phyloP scores from a whole-genome alignment of 2,888 invertebrate genomes.

The Pseudanteris insignis region DNA sequence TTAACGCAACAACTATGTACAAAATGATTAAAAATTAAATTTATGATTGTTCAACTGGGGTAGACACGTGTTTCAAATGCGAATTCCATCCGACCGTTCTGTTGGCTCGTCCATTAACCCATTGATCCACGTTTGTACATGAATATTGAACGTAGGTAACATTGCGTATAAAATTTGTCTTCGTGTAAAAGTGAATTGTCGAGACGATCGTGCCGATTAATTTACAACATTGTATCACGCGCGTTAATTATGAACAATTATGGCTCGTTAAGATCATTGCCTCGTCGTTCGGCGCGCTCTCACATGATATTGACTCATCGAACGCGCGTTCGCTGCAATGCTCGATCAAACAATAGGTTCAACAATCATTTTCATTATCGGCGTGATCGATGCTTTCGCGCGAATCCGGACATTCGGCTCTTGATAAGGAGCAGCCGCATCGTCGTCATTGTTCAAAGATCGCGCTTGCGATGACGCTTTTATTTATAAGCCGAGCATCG shows the following conservation, averaged over 20 bases:
- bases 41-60: not conserved
- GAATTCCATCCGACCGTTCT: too few relatives aligned
- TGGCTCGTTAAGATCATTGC: constrained; percentile 21
- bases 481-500: too few relatives aligned
- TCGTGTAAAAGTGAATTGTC: constrained; percentile 59
- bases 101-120: too few relatives aligned
- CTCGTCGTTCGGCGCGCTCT: too few relatives aligned
- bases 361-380: constrained; percentile 46
- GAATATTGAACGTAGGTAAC: constrained; percentile 1
- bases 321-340: constrained; percentile 53
- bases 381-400: constrained; percentile 22
- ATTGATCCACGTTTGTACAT: too few relatives aligned
- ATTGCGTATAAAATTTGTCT: constrained; percentile 21
- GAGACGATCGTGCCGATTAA: constrained; percentile 44
- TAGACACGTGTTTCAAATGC: too few relatives aligned
- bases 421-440: constrained; percentile 35
- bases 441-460: constrained; percentile 17
- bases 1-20: constrained; percentile 12
- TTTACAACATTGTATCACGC: constrained; percentile 47
- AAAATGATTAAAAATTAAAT: constrained; percentile 10
- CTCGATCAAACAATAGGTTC: constrained; percentile 51
- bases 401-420: constrained; percentile 12
- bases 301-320: too few relatives aligned
- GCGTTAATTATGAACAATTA: constrained; percentile 40
- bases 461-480: too few relatives aligned